These are phyloP conservation scores for Galaxea fascicularis DNA, from an alignment of 92 coral and sea anemone genomes.

Conservation along the genomic window DNA sequence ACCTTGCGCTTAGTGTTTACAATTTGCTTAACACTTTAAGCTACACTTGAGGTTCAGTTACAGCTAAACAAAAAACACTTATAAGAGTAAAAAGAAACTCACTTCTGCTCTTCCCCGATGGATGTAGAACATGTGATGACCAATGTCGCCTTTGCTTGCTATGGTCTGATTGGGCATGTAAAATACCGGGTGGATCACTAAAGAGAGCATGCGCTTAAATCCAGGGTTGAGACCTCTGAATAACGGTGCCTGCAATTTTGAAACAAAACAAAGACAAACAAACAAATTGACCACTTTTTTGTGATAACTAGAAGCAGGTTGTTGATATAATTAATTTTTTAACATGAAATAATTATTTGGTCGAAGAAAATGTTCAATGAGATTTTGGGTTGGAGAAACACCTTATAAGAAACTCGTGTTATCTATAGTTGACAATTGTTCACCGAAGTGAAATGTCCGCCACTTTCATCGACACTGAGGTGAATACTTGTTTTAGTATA, in stretches of 20 bases:
- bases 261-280: not conserved
- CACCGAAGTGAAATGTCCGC: no score
- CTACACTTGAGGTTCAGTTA: not conserved
- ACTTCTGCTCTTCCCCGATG: constrained; percentile 91
- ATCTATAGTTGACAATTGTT: no score
- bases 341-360: no score
- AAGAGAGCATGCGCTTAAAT: constrained; percentile 83
- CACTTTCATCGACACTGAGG: no score
- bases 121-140: constrained; percentile 86
- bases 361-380: no score
- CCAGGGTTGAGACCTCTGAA: constrained; percentile 78
- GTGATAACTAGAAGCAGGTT: no score
- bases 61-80: not conserved
- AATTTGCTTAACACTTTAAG: no score
- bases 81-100: not conserved
- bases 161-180: constrained; percentile 85
- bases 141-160: constrained; percentile 83
- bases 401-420: no score
- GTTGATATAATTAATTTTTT: no score
- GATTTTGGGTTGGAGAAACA: no score
- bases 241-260: constrained; percentile 74
- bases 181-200: constrained; percentile 83
- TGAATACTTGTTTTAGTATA: no score
- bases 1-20: no score
- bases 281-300: not conserved